Evolutionary conservation across 1,140 invertebrate genomes (phyloP).

Genomic region (Andricus grossulariae): DNA sequence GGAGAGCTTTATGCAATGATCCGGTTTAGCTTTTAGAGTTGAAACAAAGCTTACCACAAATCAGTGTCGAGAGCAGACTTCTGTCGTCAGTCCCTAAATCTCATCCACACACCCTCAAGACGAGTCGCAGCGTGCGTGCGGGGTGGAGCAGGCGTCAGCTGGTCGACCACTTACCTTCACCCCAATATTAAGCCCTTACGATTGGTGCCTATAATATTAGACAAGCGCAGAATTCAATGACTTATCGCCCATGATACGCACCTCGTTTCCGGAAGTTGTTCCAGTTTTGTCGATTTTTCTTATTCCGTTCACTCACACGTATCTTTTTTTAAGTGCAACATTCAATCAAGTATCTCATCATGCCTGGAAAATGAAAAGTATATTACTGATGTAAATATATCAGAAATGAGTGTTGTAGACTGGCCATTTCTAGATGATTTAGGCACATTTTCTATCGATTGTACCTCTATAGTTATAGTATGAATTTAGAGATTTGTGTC

Average conservation of each 20-base stretch:
- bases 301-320: too few species aligned
- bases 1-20: constrained; percentile 48
- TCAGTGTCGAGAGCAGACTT: constrained; percentile 75
- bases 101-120: constrained; percentile 75
- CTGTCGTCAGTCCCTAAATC: constrained; percentile 74
- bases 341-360: too few species aligned
- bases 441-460: too few species aligned
- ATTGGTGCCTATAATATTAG: constrained; percentile 76
- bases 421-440: too few species aligned
- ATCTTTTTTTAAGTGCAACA: too few species aligned
- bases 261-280: constrained; percentile 40
- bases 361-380: too few species aligned
- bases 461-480: too few species aligned
- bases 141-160: constrained; percentile 73
- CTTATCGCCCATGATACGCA: constrained; percentile 53
- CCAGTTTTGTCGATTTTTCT: too few species aligned
- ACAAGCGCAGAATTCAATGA: constrained; percentile 73
- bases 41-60: constrained; percentile 76
- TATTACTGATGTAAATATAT: too few species aligned
- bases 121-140: constrained; percentile 73
- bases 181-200: constrained; percentile 76
- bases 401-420: too few species aligned
- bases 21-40: constrained; percentile 64
- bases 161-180: constrained; percentile 76
- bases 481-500: too few species aligned